phyloP scores from a whole-genome alignment of 1,140 invertebrate species.

The Forficula auricularia region DNA sequence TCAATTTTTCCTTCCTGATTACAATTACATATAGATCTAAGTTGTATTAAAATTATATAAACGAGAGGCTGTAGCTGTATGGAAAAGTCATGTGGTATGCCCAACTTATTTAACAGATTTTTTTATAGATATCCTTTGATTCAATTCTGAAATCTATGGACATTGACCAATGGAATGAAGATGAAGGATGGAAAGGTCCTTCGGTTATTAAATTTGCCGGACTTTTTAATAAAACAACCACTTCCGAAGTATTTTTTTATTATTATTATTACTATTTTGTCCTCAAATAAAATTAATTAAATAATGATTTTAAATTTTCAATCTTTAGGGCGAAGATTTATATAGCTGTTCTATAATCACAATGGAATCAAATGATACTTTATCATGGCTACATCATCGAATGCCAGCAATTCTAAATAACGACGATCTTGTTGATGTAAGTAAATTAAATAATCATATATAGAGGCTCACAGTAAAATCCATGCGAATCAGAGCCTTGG shows the following conservation, averaged over 20 bases:
- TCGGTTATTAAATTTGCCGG: slow-evolving; percentile 56
- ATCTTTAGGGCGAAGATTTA: slow-evolving; percentile 32
- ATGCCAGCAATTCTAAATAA: slow-evolving; percentile 58
- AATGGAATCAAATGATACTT: slow-evolving; percentile 46
- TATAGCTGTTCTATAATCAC: slow-evolving; percentile 65
- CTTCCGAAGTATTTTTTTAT: slow-evolving; percentile 22
- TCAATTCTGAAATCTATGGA: no score
- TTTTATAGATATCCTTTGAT: no score
- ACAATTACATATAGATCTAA: no score
- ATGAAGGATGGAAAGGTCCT: slow-evolving; percentile 40
- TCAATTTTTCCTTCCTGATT: no score
- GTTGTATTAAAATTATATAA: no score
- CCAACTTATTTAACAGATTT: no score
- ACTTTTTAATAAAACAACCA: slow-evolving; percentile 50
- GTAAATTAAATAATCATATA: slow-evolving; percentile 12
- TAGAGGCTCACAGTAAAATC: slow-evolving; percentile 7
- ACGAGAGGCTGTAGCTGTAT: no score
- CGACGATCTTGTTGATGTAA: slow-evolving; percentile 46
- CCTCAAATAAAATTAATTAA: background rate
- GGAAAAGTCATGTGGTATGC: no score
- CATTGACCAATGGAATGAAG: slow-evolving; percentile 35
- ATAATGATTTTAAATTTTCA: slow-evolving; percentile 1
- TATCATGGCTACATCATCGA: slow-evolving; percentile 59
- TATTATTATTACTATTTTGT: background rate
- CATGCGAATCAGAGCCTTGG: no score